Evolutionary conservation across 2,797 vertebrate genomes (phyloP), one percentile per base, ranked within the genome.

Genomic region (Hoplostethus mediterraneus): DNA sequence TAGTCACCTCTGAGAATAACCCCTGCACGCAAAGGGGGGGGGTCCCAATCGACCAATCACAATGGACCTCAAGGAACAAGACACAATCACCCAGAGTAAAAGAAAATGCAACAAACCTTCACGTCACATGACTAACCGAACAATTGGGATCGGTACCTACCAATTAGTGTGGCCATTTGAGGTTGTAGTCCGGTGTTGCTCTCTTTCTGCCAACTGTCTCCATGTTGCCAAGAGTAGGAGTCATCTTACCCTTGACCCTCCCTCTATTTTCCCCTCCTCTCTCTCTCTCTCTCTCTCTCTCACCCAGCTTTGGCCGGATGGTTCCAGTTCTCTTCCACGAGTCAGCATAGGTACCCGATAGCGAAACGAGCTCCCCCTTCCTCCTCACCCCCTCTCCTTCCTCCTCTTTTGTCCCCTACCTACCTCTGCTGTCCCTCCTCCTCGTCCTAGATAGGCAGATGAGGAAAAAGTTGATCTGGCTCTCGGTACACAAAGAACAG

Each of bases 1-100:
- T 86, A 85, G 72, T 85, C 87, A 90, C 76, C 72, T 79, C 87
- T 85, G 67, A 83, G 71, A 92, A 91, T 89, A 90, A 89, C 83
- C 72, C 69, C 7, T 3, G 73, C 40, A 76, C 67, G 65, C 83
- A 68, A 59, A 70, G 71, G 71, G 72, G 71, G 71, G 81, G 21
- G 21, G 1, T 21, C 42, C 67, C 75, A 87, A 85, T 60, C 79
- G 83, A 86, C 78, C 76, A 86, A 85, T 89, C 67, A 62, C 70
- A 87, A 61, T 68, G 64, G 59, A 51, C 63, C 63, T 68, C n/a
- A 71, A 67, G 59, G 30, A 79, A 57, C 79, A 67, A 74, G 17
- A 61, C 58, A 67, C 74, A 65, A 79, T 67, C 73, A 75, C 33
- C 31, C 65, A 44, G 71, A 71, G 69, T 58, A 16, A 21, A 21